A percentile compares a stretch with the other conserved stretches of the same genome.
Conservation (phyloP, 2,888 invertebrate genomes). For the Tryphoninae sp. region DNA sequence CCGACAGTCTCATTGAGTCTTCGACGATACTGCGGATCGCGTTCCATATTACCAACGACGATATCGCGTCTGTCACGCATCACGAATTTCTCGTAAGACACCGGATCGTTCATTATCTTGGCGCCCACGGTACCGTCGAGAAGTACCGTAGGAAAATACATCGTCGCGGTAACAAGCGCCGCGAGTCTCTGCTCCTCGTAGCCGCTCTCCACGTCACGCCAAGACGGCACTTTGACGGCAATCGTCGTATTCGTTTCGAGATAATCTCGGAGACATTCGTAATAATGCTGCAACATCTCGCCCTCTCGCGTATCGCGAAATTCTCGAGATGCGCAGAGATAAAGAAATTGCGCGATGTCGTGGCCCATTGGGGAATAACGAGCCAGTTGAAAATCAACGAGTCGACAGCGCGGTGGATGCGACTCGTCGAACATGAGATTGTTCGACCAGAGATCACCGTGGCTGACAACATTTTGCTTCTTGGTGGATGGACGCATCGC, state of each 20-base stretch:
- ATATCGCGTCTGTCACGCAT: slow-evolving; percentile 68
- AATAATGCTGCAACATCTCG: slow-evolving; percentile 84
- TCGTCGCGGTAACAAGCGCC: slow-evolving; percentile 71
- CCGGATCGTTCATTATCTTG: slow-evolving; percentile 69
- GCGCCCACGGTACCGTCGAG: slow-evolving; percentile 70
- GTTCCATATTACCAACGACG: slow-evolving; percentile 70
- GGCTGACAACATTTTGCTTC: slow-evolving; percentile 83
- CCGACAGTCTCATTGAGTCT: slow-evolving; percentile 70
- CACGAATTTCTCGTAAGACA: slow-evolving; percentile 64
- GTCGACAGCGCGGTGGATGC: slow-evolving; percentile 83
- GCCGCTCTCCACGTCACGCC: slow-evolving; percentile 71
- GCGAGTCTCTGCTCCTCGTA: slow-evolving; percentile 75
- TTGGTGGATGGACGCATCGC: slow-evolving; percentile 71
- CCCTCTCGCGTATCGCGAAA: slow-evolving; percentile 82
- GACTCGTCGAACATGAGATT: slow-evolving; percentile 84
- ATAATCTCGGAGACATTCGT: slow-evolving; percentile 71
- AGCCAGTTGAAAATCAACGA: slow-evolving; percentile 88
- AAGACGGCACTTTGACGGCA: slow-evolving; percentile 66
- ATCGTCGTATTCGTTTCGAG: slow-evolving; percentile 59
- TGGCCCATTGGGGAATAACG: slow-evolving; percentile 86
- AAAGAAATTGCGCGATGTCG: slow-evolving; percentile 84
- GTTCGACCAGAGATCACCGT: slow-evolving; percentile 86
- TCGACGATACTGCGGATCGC: slow-evolving; percentile 68
- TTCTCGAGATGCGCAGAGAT: slow-evolving; percentile 82
- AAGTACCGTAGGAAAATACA: slow-evolving; percentile 74